Percentiles rank a stretch among this genome's conserved stretches.
phyloP scores from a whole-genome alignment of 2,797 vertebrate genomes.

The Trachops cirrhosus region DNA sequence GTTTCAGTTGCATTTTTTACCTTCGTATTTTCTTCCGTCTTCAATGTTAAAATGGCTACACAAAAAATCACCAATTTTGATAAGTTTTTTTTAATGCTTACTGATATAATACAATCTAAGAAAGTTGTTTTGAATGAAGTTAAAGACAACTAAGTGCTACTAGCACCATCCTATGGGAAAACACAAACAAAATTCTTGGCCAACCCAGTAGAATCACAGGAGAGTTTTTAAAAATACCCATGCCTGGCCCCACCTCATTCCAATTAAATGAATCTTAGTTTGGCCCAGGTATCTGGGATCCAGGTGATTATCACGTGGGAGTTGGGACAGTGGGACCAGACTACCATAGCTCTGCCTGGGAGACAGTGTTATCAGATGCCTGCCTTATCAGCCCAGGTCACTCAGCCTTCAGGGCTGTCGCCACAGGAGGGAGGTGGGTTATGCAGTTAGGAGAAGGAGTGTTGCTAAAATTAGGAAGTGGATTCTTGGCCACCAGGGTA shows the following conservation, averaged over 20 bases:
- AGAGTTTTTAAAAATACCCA: background rate
- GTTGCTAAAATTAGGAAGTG: slow-evolving; percentile 49
- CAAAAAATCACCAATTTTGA: too few species aligned
- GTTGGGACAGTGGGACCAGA: background rate
- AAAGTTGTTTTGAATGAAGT: background rate
- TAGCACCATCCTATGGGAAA: background rate
- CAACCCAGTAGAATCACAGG: background rate
- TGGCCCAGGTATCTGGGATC: slow-evolving; percentile 1
- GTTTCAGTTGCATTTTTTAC: background rate
- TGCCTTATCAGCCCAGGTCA: slow-evolving; percentile 38
- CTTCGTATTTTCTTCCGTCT: background rate
- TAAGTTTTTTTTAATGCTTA: too few species aligned
- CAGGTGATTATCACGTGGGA: background rate
- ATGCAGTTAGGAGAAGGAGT: background rate
- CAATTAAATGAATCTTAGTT: background rate
- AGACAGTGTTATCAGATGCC: slow-evolving; percentile 5
- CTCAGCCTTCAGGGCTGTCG: slow-evolving; percentile 39
- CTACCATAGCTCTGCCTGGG: background rate
- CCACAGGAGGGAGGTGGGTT: background rate
- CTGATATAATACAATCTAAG: background rate
- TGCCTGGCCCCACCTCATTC: background rate
- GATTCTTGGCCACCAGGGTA: background rate
- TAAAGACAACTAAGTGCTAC: background rate
- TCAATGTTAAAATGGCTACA: background rate
- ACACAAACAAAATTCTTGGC: background rate